Evolutionary conservation across 2,113 vertebrate species (phyloP).

Genomic region (Eubucco bourcierii): DNA sequence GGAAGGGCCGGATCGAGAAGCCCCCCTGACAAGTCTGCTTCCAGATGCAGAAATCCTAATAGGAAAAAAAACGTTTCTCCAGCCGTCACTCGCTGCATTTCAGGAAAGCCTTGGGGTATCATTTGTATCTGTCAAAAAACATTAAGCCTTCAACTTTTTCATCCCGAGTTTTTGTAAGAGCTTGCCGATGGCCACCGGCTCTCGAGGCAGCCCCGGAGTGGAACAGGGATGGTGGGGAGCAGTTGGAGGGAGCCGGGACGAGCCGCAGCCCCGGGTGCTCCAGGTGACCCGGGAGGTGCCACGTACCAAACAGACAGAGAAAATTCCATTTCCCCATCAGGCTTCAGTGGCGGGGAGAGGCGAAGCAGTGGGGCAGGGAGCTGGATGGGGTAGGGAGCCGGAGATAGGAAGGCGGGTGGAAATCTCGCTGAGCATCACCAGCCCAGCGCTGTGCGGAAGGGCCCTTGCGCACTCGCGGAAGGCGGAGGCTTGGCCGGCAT

Average conservation of each 20-base stretch:
- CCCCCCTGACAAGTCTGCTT: neutral
- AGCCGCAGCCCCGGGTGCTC: neutral
- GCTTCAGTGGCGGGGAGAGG: neutral
- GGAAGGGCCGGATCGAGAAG: neutral
- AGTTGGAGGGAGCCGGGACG: no score
- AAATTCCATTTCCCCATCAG: neutral
- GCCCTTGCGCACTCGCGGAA: neutral
- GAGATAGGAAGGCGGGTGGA: neutral
- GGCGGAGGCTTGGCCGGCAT: neutral
- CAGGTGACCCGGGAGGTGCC: neutral
- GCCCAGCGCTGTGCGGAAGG: neutral
- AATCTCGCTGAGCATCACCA: neutral
- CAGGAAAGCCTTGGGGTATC: slow-evolving; percentile 66
- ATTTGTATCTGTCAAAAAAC: slow-evolving; percentile 71
- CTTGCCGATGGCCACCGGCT: neutral
- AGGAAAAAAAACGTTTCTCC: slow-evolving; percentile 30
- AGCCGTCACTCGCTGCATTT: slow-evolving; percentile 45
- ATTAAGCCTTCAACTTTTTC: slow-evolving; percentile 59
- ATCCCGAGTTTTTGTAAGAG: slow-evolving; percentile 25
- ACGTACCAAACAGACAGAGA: neutral
- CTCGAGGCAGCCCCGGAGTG: neutral
- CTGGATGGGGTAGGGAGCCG: neutral
- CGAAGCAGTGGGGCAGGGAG: neutral
- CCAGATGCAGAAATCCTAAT: slow-evolving; percentile 32
- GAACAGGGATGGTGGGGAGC: neutral